Evolutionary conservation across 2,888 invertebrate genomes (phyloP), one percentile per base, ranked within the genome.

Genomic region (Endotricha flammealis): DNA sequence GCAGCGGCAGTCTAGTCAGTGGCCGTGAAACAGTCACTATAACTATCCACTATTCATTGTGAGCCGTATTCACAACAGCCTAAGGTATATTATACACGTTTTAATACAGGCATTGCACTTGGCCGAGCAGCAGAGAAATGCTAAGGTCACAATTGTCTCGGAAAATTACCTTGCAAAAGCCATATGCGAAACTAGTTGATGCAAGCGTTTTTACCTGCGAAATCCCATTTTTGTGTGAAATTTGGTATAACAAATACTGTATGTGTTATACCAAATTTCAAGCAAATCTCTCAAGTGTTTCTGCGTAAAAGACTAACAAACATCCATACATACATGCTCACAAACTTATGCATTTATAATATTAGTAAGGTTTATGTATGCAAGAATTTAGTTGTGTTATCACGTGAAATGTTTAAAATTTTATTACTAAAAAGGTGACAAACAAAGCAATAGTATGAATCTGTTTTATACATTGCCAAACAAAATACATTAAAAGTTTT

Each of bases 1-100:
- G 48, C n/a, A n/a, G 47, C 51, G 53, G 44, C 29, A 44, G 47
- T 41, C 48, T 38, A 55, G 50, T 50, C 54, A 53, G 56, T 56
- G 68, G 50, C 71, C 71, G 63, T 72, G 70, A 72, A 68, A 62
- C 45, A 42, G 38, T 25, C 12, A 30, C 16, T 22, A n/a, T n/a
- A n/a, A 16, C n/a, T 3, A 11, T 17, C 8, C 5, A 5, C 7
- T 12, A 8, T 28, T 9, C 22, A n/a, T 28, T 17, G 27, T 16
- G 12, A 7, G 48, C 38, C 9, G 32, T 3, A 46, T 46, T 50
- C 41, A 38, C 40, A 65, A 54, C 4, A 7, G 0, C 0, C 1
- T 46, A 54, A 41, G 38, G 41, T 23, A 30, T n/a, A 41, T 22
- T 47, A 41, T 57, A 10, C n/a, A n/a, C 20, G 20, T 2, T 6